These are phyloP conservation scores for Ophion ellenae DNA, from an alignment of 2,888 invertebrate species.

Conservation along the genomic window DNA sequence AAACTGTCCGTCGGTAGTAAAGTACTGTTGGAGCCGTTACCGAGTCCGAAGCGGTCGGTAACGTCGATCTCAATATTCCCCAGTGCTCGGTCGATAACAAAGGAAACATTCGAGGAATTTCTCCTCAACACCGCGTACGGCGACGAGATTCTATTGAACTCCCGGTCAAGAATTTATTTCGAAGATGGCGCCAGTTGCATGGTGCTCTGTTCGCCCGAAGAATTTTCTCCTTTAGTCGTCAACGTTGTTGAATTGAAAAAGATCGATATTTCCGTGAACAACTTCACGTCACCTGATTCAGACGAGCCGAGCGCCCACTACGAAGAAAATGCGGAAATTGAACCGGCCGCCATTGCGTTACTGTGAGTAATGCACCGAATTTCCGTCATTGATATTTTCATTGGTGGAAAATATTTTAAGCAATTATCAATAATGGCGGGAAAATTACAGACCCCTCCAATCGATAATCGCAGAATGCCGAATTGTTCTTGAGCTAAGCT, in stretches of 20 bases:
- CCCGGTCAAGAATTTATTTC: constrained; percentile 83
- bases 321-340: constrained; percentile 44
- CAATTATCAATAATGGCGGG: not conserved
- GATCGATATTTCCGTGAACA: constrained; percentile 66
- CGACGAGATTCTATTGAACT: constrained; percentile 86
- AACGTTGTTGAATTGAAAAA: constrained; percentile 64
- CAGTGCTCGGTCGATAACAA: constrained; percentile 65
- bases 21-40: constrained; percentile 84
- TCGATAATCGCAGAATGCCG: constrained; percentile 75
- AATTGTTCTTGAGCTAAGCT: constrained; percentile 74
- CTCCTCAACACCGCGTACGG: constrained; percentile 84
- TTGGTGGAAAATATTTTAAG: not conserved
- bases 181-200: constrained; percentile 64
- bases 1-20: constrained; percentile 86
- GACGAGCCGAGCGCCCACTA: constrained; percentile 30
- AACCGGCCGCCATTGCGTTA: constrained; percentile 55
- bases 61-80: constrained; percentile 85
- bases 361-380: constrained; percentile 49
- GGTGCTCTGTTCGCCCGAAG: constrained; percentile 72
- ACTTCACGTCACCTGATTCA: constrained; percentile 28
- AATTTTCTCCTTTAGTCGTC: constrained; percentile 70
- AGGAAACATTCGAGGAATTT: constrained; percentile 76
- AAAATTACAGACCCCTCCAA: constrained; percentile 64
- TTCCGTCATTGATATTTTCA: not conserved
- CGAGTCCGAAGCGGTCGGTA: constrained; percentile 82